Percentiles rank a stretch among this genome's conserved stretches.
These are phyloP conservation scores for Salvator merianae DNA, from an alignment of 2,113 vertebrate genomes.

Conservation along the genomic window DNA sequence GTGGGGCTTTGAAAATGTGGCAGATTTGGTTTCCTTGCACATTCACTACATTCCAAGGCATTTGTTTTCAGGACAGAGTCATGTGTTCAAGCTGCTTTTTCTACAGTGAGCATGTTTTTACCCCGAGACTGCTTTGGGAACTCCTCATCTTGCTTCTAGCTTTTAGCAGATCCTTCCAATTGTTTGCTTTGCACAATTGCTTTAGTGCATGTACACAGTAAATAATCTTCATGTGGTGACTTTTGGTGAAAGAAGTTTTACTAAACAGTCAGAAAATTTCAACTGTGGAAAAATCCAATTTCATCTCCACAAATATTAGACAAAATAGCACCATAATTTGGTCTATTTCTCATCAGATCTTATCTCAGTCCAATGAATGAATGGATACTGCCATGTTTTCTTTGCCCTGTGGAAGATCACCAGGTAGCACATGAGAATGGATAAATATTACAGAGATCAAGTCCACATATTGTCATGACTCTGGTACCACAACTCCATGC, in stretches of 20 bases:
- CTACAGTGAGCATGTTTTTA: not conserved
- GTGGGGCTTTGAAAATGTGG: conserved; percentile 1
- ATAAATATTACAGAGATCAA: not conserved
- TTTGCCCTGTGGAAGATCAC: not conserved
- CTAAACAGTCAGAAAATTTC: not conserved
- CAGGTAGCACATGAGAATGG: not conserved
- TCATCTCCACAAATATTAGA: not conserved
- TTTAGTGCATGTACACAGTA: not conserved
- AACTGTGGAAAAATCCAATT: not conserved
- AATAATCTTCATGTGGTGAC: not conserved
- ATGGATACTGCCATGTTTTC: not conserved
- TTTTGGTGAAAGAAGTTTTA: not conserved
- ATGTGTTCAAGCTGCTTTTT: not conserved
- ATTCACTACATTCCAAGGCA: not conserved
- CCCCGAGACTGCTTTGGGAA: not conserved
- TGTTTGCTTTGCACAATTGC: not conserved
- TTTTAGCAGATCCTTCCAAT: not conserved
- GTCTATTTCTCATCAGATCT: not conserved
- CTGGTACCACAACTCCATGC: too few relatives aligned
- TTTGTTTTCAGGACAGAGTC: not conserved
- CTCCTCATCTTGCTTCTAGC: not conserved
- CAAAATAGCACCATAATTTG: not conserved
- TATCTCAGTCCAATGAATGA: not conserved
- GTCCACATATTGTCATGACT: too few relatives aligned
- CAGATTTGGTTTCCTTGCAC: conserved; percentile 6